A percentile compares a stretch with the other conserved stretches of the same genome.
Conservation (phyloP, 2,113 vertebrate species). For the Astur gentilis region DNA sequence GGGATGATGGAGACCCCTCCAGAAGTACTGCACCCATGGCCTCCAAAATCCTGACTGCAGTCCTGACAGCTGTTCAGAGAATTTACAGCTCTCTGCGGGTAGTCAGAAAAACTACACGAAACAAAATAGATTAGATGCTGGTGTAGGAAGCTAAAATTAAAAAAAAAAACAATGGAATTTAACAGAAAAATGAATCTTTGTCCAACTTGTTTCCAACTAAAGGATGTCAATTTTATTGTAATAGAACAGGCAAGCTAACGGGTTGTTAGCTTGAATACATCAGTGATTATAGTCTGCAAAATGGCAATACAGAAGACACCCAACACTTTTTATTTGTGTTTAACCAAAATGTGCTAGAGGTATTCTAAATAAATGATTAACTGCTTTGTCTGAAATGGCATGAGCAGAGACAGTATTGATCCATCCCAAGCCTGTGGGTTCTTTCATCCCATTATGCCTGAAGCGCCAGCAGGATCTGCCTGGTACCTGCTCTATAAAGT, state of each 20-base stretch:
- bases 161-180: neutral
- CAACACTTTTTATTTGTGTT: neutral
- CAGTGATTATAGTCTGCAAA: neutral
- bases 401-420: neutral
- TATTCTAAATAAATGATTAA: neutral
- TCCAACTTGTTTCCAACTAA: neutral
- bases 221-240: neutral
- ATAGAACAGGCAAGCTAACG: neutral
- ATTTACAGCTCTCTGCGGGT: neutral
- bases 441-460: neutral
- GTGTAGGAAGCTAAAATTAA: neutral
- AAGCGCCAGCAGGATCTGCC: neutral
- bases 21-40: neutral
- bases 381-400: neutral
- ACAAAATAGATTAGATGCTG: neutral
- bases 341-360: neutral
- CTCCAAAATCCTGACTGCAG: neutral
- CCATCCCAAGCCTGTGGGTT: neutral
- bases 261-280: neutral
- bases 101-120: neutral
- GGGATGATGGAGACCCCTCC: neutral
- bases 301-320: neutral
- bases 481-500: neutral
- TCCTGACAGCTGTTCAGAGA: neutral
- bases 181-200: neutral